Evolutionary conservation across 30 jellyfish, hydroid and myxozoan genomes (phyloP).

Genomic region (Cassiopea andromeda): DNA sequence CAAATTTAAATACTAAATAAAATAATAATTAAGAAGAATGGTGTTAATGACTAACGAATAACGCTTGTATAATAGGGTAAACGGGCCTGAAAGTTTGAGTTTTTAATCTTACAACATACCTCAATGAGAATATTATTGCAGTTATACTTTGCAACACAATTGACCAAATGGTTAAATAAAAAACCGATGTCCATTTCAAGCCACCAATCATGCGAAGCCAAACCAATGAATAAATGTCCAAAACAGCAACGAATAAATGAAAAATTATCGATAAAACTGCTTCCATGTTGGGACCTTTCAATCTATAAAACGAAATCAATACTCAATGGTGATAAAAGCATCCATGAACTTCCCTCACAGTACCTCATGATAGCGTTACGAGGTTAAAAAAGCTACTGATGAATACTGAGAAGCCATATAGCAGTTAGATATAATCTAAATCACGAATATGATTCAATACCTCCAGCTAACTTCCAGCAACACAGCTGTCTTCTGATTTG

Average conservation of each 20-base stretch:
- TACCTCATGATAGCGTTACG: no score
- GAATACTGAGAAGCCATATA: no score
- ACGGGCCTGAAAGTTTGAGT: no score
- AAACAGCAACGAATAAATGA: slow-evolving; percentile 21
- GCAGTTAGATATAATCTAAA: no score
- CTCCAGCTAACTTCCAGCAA: no score
- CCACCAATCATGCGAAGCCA: slow-evolving; percentile 74
- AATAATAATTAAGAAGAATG: no score
- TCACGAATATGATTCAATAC: no score
- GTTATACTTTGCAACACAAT: slow-evolving; percentile 25
- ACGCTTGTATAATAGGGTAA: no score
- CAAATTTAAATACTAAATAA: neutral
- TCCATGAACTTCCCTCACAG: no score
- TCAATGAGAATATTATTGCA: slow-evolving; percentile 20
- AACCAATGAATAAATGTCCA: slow-evolving; percentile 29
- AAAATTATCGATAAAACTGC: slow-evolving; percentile 9
- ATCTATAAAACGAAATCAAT: neutral
- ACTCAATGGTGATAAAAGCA: neutral
- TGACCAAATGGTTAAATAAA: slow-evolving; percentile 60
- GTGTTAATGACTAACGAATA: no score
- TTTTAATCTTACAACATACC: slow-evolving; percentile 12
- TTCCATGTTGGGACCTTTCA: neutral
- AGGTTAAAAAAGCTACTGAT: no score
- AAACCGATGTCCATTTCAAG: slow-evolving; percentile 42
- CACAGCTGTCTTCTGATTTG: no score